Evolutionary conservation across 2,797 vertebrate genomes (phyloP).

Genomic region (Melanotaenia maccullochi): DNA sequence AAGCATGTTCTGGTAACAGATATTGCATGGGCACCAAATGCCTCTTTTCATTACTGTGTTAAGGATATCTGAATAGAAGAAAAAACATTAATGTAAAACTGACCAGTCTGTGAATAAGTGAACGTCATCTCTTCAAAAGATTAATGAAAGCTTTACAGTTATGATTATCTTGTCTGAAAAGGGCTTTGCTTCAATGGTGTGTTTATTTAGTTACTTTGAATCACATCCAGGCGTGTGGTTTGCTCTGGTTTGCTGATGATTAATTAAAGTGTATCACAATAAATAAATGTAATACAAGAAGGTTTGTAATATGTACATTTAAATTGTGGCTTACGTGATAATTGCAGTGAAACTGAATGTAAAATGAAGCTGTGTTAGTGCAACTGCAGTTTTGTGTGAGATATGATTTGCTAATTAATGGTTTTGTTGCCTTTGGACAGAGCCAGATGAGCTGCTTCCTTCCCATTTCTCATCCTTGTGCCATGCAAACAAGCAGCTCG

Average conservation of each 20-base stretch:
- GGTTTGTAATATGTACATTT: neutral
- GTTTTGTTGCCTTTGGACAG: constrained; percentile 4
- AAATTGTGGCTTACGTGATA: constrained; percentile 3
- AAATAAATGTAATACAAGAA: neutral
- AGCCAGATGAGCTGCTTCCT: neutral
- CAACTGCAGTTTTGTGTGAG: neutral
- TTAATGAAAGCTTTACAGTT: neutral
- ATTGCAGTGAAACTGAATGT: neutral
- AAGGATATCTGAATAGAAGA: neutral
- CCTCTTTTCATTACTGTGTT: neutral
- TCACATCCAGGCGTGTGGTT: neutral
- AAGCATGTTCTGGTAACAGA: neutral
- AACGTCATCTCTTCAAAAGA: neutral
- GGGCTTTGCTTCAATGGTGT: neutral
- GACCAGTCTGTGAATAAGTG: neutral
- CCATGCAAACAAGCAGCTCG: neutral
- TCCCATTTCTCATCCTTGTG: neutral
- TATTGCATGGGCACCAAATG: neutral
- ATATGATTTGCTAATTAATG: constrained; percentile 12
- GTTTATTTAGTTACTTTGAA: neutral
- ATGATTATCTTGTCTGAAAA: neutral
- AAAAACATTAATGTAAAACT: neutral
- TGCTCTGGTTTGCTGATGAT: neutral
- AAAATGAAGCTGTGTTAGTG: neutral
- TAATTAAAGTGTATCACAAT: neutral